These are phyloP conservation scores for Valencia hispanica DNA, from an alignment of 2,797 vertebrate genomes.

Conservation along the genomic window DNA sequence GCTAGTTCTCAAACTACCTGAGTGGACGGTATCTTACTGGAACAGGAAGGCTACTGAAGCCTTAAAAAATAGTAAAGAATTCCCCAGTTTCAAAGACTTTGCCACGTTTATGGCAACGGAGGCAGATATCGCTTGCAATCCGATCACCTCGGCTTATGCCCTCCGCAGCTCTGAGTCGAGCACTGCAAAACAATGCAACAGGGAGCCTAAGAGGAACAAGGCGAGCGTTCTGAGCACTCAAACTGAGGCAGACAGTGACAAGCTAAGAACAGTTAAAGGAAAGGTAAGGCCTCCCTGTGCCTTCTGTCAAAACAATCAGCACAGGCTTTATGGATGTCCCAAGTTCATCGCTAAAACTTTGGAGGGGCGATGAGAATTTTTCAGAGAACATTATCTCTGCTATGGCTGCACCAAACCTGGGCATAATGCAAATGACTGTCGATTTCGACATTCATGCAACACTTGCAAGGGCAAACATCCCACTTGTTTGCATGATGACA, in stretches of 20 bases:
- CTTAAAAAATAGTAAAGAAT: not conserved
- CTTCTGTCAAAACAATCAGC: not conserved
- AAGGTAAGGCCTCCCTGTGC: not conserved
- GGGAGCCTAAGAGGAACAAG: not conserved
- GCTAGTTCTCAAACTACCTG: not conserved
- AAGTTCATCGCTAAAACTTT: not conserved
- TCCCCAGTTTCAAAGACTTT: not conserved
- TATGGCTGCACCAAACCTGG: no score
- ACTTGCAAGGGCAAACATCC: not conserved
- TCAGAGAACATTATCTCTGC: not conserved
- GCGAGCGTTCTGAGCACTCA: not conserved
- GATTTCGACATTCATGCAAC: not conserved
- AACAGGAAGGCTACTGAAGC: not conserved
- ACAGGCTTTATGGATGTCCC: not conserved
- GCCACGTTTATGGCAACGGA: not conserved
- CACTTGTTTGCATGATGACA: not conserved
- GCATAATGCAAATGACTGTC: no score
- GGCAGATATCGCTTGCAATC: not conserved
- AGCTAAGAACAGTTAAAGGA: not conserved
- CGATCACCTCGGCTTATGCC: not conserved
- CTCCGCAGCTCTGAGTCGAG: not conserved
- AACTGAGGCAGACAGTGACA: not conserved
- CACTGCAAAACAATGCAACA: no score
- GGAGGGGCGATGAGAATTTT: not conserved
- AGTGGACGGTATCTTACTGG: not conserved